These are phyloP conservation scores for Anoura caudifer DNA, from an alignment of 2,113 vertebrate genomes.

Conservation along the genomic window DNA sequence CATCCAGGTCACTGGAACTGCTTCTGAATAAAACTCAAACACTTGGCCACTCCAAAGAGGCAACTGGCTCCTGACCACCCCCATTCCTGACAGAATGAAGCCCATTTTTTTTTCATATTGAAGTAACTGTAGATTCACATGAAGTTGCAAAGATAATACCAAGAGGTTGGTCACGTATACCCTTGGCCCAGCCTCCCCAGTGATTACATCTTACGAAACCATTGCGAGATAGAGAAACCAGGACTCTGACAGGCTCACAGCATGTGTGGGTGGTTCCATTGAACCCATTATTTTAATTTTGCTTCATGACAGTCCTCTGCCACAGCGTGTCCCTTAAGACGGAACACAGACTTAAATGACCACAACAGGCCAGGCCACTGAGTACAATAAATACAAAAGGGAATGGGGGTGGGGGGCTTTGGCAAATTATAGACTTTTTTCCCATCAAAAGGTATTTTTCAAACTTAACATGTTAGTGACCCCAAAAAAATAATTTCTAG, in stretches of 20 bases:
- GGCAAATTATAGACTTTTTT: background rate
- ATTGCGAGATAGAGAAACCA: background rate
- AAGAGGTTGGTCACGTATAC: background rate
- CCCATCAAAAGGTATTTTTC: background rate
- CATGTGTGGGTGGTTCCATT: background rate
- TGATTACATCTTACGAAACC: background rate
- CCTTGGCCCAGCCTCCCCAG: background rate
- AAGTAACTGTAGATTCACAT: background rate
- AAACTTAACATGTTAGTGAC: background rate
- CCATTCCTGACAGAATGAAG: background rate
- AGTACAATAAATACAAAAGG: background rate
- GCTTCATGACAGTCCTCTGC: background rate
- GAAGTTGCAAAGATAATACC: background rate
- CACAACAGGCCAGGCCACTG: background rate
- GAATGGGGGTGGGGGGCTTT: rapidly evolving
- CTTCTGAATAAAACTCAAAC: background rate
- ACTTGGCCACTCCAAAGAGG: background rate
- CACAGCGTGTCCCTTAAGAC: background rate
- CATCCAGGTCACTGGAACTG: background rate
- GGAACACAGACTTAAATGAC: background rate
- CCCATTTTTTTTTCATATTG: background rate
- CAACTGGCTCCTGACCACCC: background rate
- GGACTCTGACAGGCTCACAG: background rate
- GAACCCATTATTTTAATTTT: background rate
- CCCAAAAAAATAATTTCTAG: background rate